Evolutionary conservation across 2,797 vertebrate species (phyloP), one percentile per base, ranked within the genome.

Genomic region (Zenarchopterus dispar): DNA sequence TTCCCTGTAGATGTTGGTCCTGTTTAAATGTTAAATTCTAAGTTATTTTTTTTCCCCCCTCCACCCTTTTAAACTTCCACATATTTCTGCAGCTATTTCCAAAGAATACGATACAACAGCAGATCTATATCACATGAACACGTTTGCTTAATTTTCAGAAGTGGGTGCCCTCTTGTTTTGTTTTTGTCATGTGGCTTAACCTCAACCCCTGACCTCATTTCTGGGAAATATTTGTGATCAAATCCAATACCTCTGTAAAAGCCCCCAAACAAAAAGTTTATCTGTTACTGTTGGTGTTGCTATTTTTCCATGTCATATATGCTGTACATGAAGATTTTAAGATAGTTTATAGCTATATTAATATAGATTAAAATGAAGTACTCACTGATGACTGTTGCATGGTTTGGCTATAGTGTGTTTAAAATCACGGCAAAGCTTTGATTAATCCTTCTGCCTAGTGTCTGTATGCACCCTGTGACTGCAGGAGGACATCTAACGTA

Each of bases 331-430:
- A 69, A 77, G 46, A 77, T 81, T 82, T 83, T 73, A 82, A 75
- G 55, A 76, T 68, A 63, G 23, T 65, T 31, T 60, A 75, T 80
- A 65, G 36, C 54, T 78, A 73, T 78, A 51, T 46, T 67, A 50
- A 67, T 67, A 78, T 62, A 68, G 70, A 67, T 68, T 53, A 44
- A 82, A 74, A 76, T 73, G 52, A 85, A 85, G 72, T 87, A 77
- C 57, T 78, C 65, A 64, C 76, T 77, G 67, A 76, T 62, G 70
- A 90, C 61, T 82, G 67, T 80, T 86, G 88, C 89, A 88, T 91
- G 88, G 82, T 85, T 87, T 85, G 81, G 83, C 67, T 84, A 72
- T 86, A 66, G 46, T 39, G 62, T 86, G 70, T 84, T 70, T 74
- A 56, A 47, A 78, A 65, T 81, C 72, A 77, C 73, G 60, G 69